These are phyloP conservation scores for Pandemis heparana DNA, from an alignment of 2,888 invertebrate genomes.

Conservation along the genomic window DNA sequence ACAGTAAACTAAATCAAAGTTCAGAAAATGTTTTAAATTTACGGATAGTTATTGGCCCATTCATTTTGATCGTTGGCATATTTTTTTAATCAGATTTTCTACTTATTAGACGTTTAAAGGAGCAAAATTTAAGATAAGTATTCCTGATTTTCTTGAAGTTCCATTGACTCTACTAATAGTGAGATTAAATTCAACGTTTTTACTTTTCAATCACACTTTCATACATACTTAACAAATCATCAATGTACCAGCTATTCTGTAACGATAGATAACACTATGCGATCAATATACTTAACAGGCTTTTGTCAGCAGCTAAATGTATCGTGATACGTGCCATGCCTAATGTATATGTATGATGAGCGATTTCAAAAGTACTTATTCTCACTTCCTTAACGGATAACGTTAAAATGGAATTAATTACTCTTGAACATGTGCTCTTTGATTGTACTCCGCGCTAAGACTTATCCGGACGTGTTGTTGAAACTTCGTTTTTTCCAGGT, in stretches of 20 bases:
- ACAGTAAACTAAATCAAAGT: neutral
- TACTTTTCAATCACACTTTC: neutral
- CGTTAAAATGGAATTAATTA: neutral
- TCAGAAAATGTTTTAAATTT: neutral
- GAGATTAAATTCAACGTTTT: neutral
- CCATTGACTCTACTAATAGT: slow-evolving; percentile 4
- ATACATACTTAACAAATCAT: slow-evolving; percentile 8
- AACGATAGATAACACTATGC: slow-evolving; percentile 32
- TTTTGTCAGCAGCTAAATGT: slow-evolving; percentile 64
- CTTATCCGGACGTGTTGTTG: neutral
- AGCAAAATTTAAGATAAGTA: neutral
- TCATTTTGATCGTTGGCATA: neutral
- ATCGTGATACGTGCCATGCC: slow-evolving; percentile 41
- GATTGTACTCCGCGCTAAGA: slow-evolving; percentile 2
- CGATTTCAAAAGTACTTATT: neutral
- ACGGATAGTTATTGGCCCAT: neutral
- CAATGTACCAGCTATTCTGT: neutral
- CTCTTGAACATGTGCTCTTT: neutral
- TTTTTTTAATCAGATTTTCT: neutral
- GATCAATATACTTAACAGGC: slow-evolving; percentile 49
- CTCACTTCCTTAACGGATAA: neutral
- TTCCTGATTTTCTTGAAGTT: neutral
- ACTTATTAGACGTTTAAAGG: no score
- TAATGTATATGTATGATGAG: neutral
- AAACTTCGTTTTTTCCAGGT: slow-evolving; percentile 84